Evolutionary conservation across 1,140 invertebrate genomes (phyloP), one percentile per base, ranked within the genome.

Genomic region (Drosophila ohnishii): DNA sequence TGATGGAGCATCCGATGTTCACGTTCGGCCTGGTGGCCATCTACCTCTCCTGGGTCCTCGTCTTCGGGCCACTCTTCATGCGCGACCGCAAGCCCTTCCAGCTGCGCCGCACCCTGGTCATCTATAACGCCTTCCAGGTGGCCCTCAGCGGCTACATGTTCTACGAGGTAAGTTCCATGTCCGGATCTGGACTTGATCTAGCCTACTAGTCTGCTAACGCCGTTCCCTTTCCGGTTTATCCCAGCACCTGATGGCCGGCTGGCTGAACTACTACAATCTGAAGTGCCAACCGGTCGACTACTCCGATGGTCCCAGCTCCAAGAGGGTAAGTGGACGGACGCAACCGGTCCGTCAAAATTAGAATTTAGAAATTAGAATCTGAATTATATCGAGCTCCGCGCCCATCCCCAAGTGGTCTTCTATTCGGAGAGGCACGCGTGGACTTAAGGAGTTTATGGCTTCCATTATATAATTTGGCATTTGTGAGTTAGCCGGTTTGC

Each of bases 271-370:
- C 82, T 99, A 98, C 93, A 98, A 96, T 92, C 96, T 96, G 89
- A 95, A 95, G 75, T 99, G 98, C 92, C 97, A 99, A 93, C 96
- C 97, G 6, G 97, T 99, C 7, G 96, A 97, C 91, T 99, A 98
- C 92, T 96, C 96, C 10, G 93, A 95, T 80, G 95, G 95, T 90
- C 95, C 95, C 47, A 94, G 95, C 91, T 96, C 96, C 47, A 93
- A 95, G 89, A 94, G 96, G 93, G 96, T 97, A 93, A 95, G 95
- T 94, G 51, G 55, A 25, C 28, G 19, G 19, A 35, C 40, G n/a
- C 39, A 64, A 64, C 64, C 66, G 48, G 55, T 77, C 59, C 13
- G 22, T n/a, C 53, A 37, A 42, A 69, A 50, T 47, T 51, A 25
- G 55, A 57, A 35, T 28, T 28, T 53, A 11, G 28, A 47, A 56